These are phyloP conservation scores for Drosophila virilis DNA, from an alignment of 1,140 invertebrate genomes.

Conservation along the genomic window DNA sequence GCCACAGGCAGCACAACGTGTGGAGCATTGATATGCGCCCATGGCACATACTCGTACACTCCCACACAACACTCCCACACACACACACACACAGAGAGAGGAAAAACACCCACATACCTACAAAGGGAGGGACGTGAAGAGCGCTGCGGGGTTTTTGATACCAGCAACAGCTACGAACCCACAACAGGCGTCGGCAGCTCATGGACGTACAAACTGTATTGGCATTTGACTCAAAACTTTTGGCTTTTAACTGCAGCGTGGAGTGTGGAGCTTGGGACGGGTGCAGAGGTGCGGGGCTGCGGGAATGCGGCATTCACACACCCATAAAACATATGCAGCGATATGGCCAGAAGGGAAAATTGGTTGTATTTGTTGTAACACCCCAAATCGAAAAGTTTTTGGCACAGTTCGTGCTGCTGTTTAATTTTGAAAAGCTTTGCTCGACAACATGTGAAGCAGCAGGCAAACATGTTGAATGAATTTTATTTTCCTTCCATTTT, in stretches of 20 bases:
- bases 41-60: conserved; percentile 45
- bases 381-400: conserved; percentile 69
- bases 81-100: conserved; percentile 1
- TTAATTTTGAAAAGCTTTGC: conserved; percentile 78
- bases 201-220: conserved; percentile 70
- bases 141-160: background rate
- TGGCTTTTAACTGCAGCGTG: conserved; percentile 42
- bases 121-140: background rate
- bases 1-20: conserved; percentile 55
- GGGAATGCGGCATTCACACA: conserved; percentile 6
- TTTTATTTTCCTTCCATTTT: conserved; percentile 8
- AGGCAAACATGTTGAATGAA: conserved; percentile 55
- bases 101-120: too few species aligned
- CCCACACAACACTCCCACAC: background rate
- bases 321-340: conserved; percentile 52
- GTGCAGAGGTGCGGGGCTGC: background rate
- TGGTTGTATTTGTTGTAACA: conserved; percentile 58
- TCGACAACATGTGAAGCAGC: conserved; percentile 52
- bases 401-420: conserved; percentile 72
- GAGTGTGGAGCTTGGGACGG: background rate
- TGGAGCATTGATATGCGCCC: conserved; percentile 72
- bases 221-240: conserved; percentile 81
- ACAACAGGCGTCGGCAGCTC: conserved; percentile 38
- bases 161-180: conserved; percentile 26
- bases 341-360: conserved; percentile 41